These are phyloP conservation scores for Periophthalmus modestus DNA, from an alignment of 2,113 vertebrate species.

Conservation along the genomic window DNA sequence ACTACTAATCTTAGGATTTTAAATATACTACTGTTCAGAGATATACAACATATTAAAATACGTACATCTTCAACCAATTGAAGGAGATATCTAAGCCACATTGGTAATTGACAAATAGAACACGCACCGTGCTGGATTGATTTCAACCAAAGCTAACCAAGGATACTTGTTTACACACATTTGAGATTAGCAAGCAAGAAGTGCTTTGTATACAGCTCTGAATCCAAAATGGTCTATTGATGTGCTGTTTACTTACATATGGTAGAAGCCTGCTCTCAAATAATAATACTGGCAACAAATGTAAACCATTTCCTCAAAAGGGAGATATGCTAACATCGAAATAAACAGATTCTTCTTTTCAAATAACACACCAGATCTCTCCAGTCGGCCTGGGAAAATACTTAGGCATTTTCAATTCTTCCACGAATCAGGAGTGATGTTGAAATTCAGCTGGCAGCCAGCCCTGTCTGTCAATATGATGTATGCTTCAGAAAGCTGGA, in stretches of 20 bases:
- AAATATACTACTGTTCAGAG: not conserved
- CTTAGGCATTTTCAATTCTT: constrained; percentile 54
- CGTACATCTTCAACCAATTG: not conserved
- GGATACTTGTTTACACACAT: not conserved
- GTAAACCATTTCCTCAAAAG: constrained; percentile 18
- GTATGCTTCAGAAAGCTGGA: constrained; percentile 70
- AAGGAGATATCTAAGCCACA: not conserved
- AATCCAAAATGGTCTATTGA: constrained; percentile 18
- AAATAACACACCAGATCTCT: constrained; percentile 27
- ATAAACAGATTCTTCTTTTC: constrained; percentile 40
- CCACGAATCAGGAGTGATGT: constrained; percentile 62
- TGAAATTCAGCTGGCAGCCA: constrained; percentile 70
- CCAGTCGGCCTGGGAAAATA: constrained; percentile 43
- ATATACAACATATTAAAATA: not conserved
- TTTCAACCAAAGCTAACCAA: constrained; percentile 15
- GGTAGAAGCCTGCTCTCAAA: constrained; percentile 15
- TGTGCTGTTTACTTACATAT: not conserved
- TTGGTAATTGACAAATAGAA: not conserved
- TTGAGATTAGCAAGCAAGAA: constrained; percentile 32
- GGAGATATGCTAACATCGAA: constrained; percentile 18
- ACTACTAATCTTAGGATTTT: too few species aligned
- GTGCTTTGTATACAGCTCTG: constrained; percentile 15
- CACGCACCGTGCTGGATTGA: not conserved
- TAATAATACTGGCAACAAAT: not conserved
- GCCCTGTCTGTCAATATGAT: constrained; percentile 59